Percentiles rank a stretch among this genome's conserved stretches.
Conservation (phyloP, 2,888 invertebrate species). For the Drosophila cognata region DNA sequence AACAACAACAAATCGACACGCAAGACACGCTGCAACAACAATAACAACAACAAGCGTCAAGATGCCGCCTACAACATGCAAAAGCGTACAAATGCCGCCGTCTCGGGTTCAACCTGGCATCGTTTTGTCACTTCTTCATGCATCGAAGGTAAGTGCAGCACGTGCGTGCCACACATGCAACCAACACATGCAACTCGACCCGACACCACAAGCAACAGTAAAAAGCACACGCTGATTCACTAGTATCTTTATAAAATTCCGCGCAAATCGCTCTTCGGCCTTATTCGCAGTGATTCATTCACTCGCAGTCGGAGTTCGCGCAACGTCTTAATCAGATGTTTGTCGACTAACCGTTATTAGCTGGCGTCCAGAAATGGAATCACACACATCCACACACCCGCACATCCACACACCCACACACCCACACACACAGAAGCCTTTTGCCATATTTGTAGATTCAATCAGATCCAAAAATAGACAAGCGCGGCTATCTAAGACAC, state of each 20-base stretch:
- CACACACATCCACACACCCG: not conserved
- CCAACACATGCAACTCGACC: not conserved
- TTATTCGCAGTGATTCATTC: slow-evolving; percentile 43
- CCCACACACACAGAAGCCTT: not conserved
- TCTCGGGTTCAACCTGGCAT: slow-evolving; percentile 64
- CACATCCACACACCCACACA: not conserved
- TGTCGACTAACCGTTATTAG: slow-evolving; percentile 9
- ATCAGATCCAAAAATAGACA: not conserved
- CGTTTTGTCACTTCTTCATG: slow-evolving; percentile 75
- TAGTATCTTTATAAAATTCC: slow-evolving; percentile 52
- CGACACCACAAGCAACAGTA: slow-evolving; percentile 1
- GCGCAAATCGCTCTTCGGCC: slow-evolving; percentile 33
- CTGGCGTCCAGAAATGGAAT: slow-evolving; percentile 31
- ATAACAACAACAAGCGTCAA: slow-evolving; percentile 44
- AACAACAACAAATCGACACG: slow-evolving; percentile 30
- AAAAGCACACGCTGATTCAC: slow-evolving; percentile 14
- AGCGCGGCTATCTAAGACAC: not conserved
- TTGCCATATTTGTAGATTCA: not conserved
- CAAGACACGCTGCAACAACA: slow-evolving; percentile 39
- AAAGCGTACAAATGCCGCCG: slow-evolving; percentile 41
- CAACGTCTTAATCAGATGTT: slow-evolving; percentile 46
- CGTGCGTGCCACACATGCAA: not conserved
- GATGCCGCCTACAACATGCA: slow-evolving; percentile 43
- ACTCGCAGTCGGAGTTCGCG: slow-evolving; percentile 7
- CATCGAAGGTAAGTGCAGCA: slow-evolving; percentile 76